Conservation (phyloP, 2,888 invertebrate species). For the Seladonia tumulorum region DNA sequence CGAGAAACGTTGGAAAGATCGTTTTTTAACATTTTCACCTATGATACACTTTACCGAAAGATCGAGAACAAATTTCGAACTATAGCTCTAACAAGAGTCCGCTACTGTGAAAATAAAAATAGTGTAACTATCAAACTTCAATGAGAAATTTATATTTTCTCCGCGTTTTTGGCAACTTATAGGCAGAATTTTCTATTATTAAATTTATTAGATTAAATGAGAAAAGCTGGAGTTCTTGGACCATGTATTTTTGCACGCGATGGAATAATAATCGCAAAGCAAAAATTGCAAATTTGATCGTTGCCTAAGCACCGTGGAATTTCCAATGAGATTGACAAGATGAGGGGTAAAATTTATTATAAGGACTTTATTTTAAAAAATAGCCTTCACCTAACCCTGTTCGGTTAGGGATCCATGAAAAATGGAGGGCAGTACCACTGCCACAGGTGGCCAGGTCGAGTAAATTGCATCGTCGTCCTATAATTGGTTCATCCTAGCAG, state of each 20-base stretch:
- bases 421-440: conserved; percentile 1
- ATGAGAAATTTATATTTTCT: neutral
- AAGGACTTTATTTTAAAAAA: neutral
- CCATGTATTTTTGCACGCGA: neutral
- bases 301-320: neutral
- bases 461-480: conserved; percentile 6
- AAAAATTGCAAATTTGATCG: neutral
- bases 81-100: neutral
- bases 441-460: neutral
- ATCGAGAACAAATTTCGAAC: neutral
- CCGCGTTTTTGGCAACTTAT: neutral
- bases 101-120: neutral
- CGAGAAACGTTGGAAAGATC: neutral
- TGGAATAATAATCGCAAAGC: too few species aligned
- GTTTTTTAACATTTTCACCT: neutral
- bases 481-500: neutral
- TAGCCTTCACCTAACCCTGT: neutral
- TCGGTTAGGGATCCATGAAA: neutral
- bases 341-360: neutral
- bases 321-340: neutral
- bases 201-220: too few species aligned
- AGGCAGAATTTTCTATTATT: neutral
- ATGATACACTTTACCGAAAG: neutral
- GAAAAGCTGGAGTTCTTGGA: neutral
- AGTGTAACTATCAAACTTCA: neutral